Evolutionary conservation across 2,797 vertebrate species (phyloP).

Genomic region (Oceanodroma leucorhoa): DNA sequence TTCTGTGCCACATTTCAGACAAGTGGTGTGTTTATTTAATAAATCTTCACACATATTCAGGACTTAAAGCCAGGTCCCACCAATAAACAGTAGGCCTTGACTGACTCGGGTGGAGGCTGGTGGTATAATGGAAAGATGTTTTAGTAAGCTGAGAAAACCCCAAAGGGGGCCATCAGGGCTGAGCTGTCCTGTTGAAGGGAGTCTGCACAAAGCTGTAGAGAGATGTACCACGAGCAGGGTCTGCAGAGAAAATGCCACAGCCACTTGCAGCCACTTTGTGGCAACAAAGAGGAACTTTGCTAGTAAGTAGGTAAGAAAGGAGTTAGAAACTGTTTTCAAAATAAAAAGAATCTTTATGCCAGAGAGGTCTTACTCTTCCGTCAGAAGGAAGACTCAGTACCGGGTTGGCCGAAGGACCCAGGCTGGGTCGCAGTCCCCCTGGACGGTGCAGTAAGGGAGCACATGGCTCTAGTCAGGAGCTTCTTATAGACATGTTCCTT

Average conservation of each 20-base stretch:
- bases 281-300: not conserved
- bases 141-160: not conserved
- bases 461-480: not conserved
- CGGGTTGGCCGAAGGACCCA: not conserved
- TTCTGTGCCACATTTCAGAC: not conserved
- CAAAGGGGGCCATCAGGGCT: not conserved
- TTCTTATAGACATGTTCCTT: not conserved
- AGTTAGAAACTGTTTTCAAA: not conserved
- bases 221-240: too few relatives aligned
- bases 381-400: not conserved
- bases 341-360: not conserved
- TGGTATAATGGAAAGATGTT: not conserved
- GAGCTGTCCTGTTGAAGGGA: not conserved
- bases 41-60: not conserved
- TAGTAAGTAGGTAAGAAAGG: not conserved
- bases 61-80: not conserved
- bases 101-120: not conserved
- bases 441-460: not conserved
- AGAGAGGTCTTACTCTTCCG: not conserved
- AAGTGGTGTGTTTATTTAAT: not conserved
- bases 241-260: not conserved
- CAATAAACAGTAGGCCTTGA: not conserved
- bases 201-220: not conserved
- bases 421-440: fast-evolving
- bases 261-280: not conserved